Evolutionary conservation across 2,888 invertebrate genomes (phyloP).

Genomic region (Aporophyla nigra): DNA sequence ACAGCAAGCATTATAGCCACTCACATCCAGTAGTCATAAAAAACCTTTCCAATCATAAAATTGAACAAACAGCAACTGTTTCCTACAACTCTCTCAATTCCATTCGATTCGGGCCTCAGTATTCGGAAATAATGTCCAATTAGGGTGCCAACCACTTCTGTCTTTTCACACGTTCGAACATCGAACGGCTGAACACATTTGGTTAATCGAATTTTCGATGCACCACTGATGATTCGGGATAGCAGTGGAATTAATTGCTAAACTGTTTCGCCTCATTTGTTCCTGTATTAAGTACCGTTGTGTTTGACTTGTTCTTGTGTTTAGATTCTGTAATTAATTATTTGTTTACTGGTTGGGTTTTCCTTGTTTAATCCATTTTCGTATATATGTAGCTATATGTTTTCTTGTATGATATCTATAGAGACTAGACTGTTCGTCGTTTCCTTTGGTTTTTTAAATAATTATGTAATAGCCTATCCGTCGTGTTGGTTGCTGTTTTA

Average conservation of each 20-base stretch:
- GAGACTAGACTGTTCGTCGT: neutral
- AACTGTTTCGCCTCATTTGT: conserved; percentile 50
- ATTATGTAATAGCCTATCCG: neutral
- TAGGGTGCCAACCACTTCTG: conserved; percentile 34
- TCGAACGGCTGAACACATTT: conserved; percentile 49
- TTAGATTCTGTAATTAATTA: conserved; percentile 12
- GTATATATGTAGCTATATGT: neutral
- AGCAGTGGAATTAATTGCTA: conserved; percentile 55
- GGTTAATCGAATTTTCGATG: conserved; percentile 57
- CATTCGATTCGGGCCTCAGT: conserved; percentile 12
- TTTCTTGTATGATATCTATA: neutral
- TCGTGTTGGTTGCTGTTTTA: neutral
- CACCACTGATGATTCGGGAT: conserved; percentile 39
- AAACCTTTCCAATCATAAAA: conserved; percentile 38
- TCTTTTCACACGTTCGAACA: conserved; percentile 45
- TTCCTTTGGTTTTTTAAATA: neutral
- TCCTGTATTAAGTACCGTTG: conserved; percentile 10
- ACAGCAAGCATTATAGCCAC: neutral
- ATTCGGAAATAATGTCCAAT: conserved; percentile 45
- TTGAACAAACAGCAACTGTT: conserved; percentile 13
- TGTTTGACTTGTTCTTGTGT: conserved; percentile 31
- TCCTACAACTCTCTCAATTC: conserved; percentile 21
- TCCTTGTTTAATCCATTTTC: neutral
- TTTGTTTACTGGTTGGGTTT: conserved; percentile 2
- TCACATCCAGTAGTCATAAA: conserved; percentile 2